Base-by-base conservation (phyloP, 1,140 invertebrate genomes). In the Periplaneta americana region DNA sequence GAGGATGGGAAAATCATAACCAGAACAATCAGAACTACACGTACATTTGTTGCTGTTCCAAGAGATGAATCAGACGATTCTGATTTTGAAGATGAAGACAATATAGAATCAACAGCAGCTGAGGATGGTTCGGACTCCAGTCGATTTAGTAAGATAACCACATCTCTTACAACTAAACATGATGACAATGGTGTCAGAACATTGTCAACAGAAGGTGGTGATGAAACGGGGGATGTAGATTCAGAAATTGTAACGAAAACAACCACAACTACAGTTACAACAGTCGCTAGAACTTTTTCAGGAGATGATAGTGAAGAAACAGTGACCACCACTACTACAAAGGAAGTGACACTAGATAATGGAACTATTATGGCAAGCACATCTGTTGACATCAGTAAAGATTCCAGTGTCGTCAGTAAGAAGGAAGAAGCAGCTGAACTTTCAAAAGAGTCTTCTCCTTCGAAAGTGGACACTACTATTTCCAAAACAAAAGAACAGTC, bases 201-300 rank as follows among this genome's bases (percentile, higher is more conserved):
- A 3, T n/a, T 66, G 22, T 66, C 48, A 66, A n/a, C 48, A 66
- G 48, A 66, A 22, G 22, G 34, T 32, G 34, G 5, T 34, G 75
- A 34, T 2, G 15, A 34, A n/a, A 33, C 9, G 22, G 75, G 22
- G 15, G 32, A 35, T 76, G 15, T 35, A 13, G 75, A 34, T 34
- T 18, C 75, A 76, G 32, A 5, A 33, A 10, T 76, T 15, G 33
- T n/a, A 35, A 76, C 32, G 10, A 76, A 35, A 33, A 34, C 32
- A 34, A n/a, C 75, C 33, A 34, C 75, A 31, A 34, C 75, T 76
- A 76, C 33, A 5, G 34, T 35, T 32, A 90, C 89, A 78, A 89
- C 89, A 13, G 79, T 66, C 15, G 32, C 79, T 18, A 80, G 1
- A 28, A 33, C 22, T 33, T 31, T 80, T 15, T 15, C 57, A 31